Base-by-base conservation (phyloP, 2,888 invertebrate genomes). In the Cheilosia impressa region DNA sequence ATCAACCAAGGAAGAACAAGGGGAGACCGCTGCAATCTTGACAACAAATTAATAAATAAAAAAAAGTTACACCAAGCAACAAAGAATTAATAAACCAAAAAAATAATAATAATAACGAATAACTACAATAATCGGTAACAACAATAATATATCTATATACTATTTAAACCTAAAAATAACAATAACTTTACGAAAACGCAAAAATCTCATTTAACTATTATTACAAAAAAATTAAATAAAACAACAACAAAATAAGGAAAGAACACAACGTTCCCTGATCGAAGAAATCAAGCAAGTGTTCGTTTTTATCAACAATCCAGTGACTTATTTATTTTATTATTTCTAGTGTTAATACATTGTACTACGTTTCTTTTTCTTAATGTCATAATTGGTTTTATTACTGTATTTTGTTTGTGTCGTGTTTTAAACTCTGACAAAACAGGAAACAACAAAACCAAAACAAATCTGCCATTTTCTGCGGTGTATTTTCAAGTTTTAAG, bases 101-200 rank as follows among this genome's bases (percentile, higher is more conserved):
- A 75, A 57, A 17, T 17, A 31, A 57, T 4, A 83, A 87, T 76
- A 71, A 81, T 69, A 84, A 87, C 85, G 81, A 87, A 87, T 78
- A 85, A 87, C 73, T 77, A 84, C 77, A 82, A 87, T 84, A 87
- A 79, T 79, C 63, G 80, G 81, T 84, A 87, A 85, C 76, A 87
- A 88, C 65, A 84, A 84, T 68, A 81, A 82, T 81, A 63, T 66
- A 60, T 77, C 71, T 87, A 63, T 69, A 80, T 82, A 38, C 38
- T 38, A 76, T 63, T 83, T 81, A 81, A 84, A 87, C 75, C 38
- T 38, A 71, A 66, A 71, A 78, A 73, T 79, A 84, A 65, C 79
- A 78, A 81, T 71, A 69, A 72, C 80, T 71, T 71, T 73, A 79
- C 60, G 72, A 68, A 79, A 73, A 57, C 69, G 57, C 69, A 69